These are phyloP conservation scores for Rhinichthys osculus DNA, from an alignment of 2,797 vertebrate species.

Conservation along the genomic window DNA sequence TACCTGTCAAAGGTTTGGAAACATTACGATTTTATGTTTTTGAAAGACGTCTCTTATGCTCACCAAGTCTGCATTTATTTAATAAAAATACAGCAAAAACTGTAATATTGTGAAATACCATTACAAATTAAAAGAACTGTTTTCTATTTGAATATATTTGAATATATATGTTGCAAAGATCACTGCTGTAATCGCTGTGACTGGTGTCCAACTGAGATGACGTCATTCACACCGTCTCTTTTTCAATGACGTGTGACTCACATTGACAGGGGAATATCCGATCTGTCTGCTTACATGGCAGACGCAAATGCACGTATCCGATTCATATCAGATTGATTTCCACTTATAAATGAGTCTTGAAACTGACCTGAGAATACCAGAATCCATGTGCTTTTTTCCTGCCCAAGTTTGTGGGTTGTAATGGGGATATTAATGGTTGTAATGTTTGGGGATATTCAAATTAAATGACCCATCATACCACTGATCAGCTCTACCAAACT, in stretches of 20 bases:
- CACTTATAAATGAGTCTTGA: neutral
- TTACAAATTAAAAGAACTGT: too few species aligned
- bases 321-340: neutral
- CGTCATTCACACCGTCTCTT: neutral
- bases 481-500: too few species aligned
- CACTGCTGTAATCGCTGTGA: neutral
- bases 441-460: too few species aligned
- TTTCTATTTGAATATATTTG: too few species aligned
- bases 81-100: neutral
- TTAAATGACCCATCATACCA: too few species aligned
- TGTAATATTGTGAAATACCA: neutral
- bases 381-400: neutral
- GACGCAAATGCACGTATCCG: neutral
- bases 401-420: neutral
- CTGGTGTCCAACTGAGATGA: neutral
- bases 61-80: neutral
- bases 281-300: neutral
- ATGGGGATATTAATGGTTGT: neutral
- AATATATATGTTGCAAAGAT: neutral
- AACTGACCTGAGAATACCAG: neutral
- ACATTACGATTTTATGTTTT: neutral
- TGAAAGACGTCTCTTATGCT: neutral
- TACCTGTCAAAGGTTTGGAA: neutral
- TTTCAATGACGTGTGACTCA: neutral
- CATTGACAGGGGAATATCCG: neutral